Conservation (phyloP, 2,113 vertebrate species). For the Cryptotis parvus region DNA sequence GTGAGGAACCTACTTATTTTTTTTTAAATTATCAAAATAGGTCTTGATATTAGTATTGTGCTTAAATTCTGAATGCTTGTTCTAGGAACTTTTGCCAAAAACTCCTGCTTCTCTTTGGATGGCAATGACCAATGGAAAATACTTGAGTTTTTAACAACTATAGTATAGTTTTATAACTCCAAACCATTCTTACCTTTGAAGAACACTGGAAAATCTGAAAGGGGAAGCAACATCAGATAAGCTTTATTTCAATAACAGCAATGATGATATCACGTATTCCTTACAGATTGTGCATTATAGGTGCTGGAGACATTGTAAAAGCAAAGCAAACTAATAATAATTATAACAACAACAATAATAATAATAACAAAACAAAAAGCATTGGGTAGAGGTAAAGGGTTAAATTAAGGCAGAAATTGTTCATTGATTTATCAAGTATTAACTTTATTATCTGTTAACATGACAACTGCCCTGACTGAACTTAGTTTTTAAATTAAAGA, state of each 20-base stretch:
- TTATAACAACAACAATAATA: background rate
- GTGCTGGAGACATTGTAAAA: background rate
- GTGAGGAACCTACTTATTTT: slow-evolving; percentile 37
- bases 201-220: background rate
- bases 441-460: background rate
- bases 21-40: slow-evolving; percentile 26
- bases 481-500: background rate
- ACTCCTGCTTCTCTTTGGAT: slow-evolving; percentile 36
- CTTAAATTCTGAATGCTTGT: slow-evolving; percentile 43
- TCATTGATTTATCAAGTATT: background rate
- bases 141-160: background rate
- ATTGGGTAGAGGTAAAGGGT: background rate
- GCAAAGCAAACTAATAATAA: background rate
- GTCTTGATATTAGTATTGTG: slow-evolving; percentile 53
- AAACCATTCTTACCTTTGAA: background rate
- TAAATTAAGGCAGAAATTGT: background rate
- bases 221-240: slow-evolving; percentile 7
- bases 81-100: slow-evolving; percentile 48
- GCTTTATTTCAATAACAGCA: background rate
- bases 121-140: background rate
- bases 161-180: slow-evolving; percentile 1
- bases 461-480: background rate
- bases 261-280: background rate
- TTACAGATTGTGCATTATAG: background rate
- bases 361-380: background rate